A percentile compares a stretch with the other conserved stretches of the same genome.
phyloP scores from a whole-genome alignment of 2,113 vertebrate species.

The Neomonachus schauinslandi region DNA sequence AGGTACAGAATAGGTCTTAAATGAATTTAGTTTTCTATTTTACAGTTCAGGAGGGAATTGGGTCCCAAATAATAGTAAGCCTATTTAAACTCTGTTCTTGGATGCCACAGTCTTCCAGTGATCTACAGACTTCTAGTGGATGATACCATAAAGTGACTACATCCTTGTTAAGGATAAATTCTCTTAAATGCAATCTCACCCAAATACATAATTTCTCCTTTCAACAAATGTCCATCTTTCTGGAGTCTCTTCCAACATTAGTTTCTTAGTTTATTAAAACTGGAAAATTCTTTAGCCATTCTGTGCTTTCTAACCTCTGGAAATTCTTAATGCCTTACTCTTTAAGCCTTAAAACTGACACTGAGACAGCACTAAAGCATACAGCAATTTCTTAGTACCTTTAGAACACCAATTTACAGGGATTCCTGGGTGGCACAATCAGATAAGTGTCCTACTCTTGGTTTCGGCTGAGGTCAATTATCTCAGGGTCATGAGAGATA shows the following conservation, averaged over 20 bases:
- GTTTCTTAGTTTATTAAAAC: neutral
- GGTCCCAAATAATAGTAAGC: neutral
- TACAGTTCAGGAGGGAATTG: neutral
- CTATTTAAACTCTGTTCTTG: neutral
- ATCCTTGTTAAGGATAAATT: neutral
- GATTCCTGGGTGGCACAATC: neutral
- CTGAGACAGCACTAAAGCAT: neutral
- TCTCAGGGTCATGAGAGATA: neutral
- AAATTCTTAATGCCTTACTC: neutral
- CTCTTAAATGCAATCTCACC: constrained; percentile 27
- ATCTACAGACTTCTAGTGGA: neutral
- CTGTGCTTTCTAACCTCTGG: neutral
- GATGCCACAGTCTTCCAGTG: neutral
- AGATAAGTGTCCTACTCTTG: neutral
- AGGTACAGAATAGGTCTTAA: constrained; percentile 12
- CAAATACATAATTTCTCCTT: neutral
- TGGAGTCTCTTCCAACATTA: neutral
- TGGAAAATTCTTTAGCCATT: neutral
- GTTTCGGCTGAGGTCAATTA: neutral
- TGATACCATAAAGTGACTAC: neutral
- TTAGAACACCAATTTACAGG: neutral
- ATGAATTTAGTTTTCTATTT: neutral
- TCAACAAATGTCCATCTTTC: neutral
- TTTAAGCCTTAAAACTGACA: neutral
- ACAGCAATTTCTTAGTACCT: neutral